Percentiles rank a stretch among this genome's conserved stretches.
Evolutionary conservation across 2,797 vertebrate genomes (phyloP).

Genomic region (Hafferia zeledoni): DNA sequence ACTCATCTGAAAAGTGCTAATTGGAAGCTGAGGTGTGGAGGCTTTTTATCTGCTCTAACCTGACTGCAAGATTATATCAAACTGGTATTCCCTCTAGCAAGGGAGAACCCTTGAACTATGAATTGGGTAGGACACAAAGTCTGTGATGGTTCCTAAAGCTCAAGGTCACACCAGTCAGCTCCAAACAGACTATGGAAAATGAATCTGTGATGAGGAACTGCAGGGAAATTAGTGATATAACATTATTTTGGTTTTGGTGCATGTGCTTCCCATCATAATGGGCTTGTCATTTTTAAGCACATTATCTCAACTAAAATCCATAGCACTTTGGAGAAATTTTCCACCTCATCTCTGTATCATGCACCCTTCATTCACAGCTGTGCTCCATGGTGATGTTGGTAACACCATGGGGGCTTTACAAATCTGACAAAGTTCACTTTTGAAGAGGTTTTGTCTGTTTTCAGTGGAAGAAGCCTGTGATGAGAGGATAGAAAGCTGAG

Average conservation of each 20-base stretch:
- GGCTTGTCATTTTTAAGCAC: neutral
- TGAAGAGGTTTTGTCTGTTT: neutral
- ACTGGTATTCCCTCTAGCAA: neutral
- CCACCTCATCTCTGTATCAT: neutral
- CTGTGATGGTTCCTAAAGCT: neutral
- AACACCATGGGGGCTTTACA: fast-evolving
- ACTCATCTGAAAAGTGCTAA: conserved; percentile 15
- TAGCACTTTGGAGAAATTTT: neutral
- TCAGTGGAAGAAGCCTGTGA: neutral
- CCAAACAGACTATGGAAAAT: neutral
- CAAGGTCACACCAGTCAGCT: neutral
- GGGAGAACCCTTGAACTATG: neutral
- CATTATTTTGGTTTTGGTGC: neutral
- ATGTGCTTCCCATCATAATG: neutral
- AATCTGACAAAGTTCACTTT: neutral
- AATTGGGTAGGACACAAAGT: neutral
- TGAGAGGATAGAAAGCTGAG: neutral
- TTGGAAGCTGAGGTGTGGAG: neutral
- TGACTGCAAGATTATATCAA: neutral
- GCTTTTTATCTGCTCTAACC: neutral
- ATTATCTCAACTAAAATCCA: neutral
- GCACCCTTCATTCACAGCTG: neutral
- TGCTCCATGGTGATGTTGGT: neutral
- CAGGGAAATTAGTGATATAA: neutral
- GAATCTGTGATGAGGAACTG: neutral